Conservation (phyloP, 2,888 invertebrate species). For the Caenorhabditis sulstoni region DNA sequence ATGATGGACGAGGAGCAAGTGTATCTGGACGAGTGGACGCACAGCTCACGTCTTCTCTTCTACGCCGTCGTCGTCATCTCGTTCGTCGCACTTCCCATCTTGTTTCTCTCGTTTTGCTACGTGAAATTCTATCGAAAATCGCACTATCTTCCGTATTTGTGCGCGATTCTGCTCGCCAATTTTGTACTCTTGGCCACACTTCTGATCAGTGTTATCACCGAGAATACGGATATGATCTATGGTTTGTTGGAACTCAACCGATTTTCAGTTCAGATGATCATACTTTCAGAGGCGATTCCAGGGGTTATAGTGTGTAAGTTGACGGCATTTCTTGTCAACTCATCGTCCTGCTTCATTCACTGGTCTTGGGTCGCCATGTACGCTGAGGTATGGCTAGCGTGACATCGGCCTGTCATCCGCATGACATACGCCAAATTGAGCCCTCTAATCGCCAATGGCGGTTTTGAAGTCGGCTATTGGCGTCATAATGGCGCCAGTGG, state of each 20-base stretch:
- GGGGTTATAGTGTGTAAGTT: slow-evolving; percentile 66
- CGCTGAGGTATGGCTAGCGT: slow-evolving; percentile 56
- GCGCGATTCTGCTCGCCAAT: slow-evolving; percentile 59
- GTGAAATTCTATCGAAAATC: slow-evolving; percentile 16
- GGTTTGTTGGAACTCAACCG: slow-evolving; percentile 26
- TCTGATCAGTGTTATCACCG: slow-evolving; percentile 42
- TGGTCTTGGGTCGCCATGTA: slow-evolving; percentile 71
- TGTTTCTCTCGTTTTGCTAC: slow-evolving; percentile 5
- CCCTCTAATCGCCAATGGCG: too few species aligned
- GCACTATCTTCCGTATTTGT: slow-evolving; percentile 57
- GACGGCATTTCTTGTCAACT: slow-evolving; percentile 60
- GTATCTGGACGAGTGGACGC: slow-evolving; percentile 38
- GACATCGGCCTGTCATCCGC: too few species aligned
- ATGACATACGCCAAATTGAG: too few species aligned
- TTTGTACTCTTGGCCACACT: slow-evolving; percentile 49
- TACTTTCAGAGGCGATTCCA: slow-evolving; percentile 50
- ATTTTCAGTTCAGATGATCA: not conserved
- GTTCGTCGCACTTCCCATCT: slow-evolving; percentile 15
- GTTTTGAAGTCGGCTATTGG: too few species aligned
- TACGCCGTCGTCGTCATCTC: slow-evolving; percentile 31
- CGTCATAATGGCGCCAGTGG: too few species aligned
- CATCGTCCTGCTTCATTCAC: slow-evolving; percentile 66
- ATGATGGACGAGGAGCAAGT: slow-evolving; percentile 18
- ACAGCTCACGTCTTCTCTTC: slow-evolving; percentile 30
- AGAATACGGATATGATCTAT: slow-evolving; percentile 40